A percentile compares a stretch with the other conserved stretches of the same genome.
Evolutionary conservation across 1,140 invertebrate species (phyloP).

Genomic region (Teleogryllus occipitalis): DNA sequence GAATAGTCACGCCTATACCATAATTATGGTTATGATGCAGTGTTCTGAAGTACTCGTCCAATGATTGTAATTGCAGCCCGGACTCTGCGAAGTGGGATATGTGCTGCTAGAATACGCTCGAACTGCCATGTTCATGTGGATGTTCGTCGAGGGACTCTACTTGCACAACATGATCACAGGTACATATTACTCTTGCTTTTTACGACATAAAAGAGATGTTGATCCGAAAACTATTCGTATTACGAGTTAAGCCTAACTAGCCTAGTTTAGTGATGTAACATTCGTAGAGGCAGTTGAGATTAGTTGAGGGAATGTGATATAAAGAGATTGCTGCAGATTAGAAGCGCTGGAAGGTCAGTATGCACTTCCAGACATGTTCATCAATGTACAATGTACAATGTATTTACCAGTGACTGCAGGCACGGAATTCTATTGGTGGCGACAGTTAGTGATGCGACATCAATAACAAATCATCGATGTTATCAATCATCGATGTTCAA

Average conservation of each 20-base stretch:
- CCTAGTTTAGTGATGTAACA: neutral
- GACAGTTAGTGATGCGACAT: too few species aligned
- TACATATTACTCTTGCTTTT: slow-evolving; percentile 27
- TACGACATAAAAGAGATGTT: neutral
- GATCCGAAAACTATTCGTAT: neutral
- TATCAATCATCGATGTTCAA: too few species aligned
- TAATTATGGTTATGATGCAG: too few species aligned
- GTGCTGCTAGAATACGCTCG: slow-evolving; percentile 77
- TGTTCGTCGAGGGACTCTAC: slow-evolving; percentile 86
- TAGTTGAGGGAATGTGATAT: neutral
- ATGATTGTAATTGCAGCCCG: slow-evolving; percentile 44
- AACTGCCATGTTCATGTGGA: slow-evolving; percentile 90
- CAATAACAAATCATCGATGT: too few species aligned
- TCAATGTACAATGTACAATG: too few species aligned
- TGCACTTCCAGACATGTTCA: too few species aligned
- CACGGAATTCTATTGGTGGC: too few species aligned
- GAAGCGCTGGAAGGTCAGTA: too few species aligned
- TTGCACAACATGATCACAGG: slow-evolving; percentile 76
- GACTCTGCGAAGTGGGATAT: slow-evolving; percentile 70
- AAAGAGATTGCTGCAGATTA: neutral
- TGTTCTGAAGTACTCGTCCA: too few species aligned
- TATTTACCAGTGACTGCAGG: too few species aligned
- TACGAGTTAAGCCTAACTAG: neutral
- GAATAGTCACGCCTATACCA: too few species aligned
- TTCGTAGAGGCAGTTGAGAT: neutral